Conservation (phyloP, 2,113 vertebrate genomes). For the Pontoporia blainvillei region DNA sequence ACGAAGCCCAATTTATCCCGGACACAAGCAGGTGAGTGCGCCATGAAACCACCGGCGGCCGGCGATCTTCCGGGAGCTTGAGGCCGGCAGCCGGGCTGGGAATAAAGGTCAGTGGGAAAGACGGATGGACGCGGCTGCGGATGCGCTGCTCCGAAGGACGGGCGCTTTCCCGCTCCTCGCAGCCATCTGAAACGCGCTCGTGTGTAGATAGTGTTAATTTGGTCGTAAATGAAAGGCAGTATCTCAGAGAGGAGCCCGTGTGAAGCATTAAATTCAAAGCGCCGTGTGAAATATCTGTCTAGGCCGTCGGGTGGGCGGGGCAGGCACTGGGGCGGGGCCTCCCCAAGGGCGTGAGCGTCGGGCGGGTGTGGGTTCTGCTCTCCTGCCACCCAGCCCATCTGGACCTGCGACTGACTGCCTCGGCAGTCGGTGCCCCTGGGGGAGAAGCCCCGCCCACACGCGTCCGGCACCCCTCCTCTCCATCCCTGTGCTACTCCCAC, state of each 20-base stretch:
- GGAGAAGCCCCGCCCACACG: background rate
- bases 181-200: slow-evolving; percentile 78
- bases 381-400: rapidly evolving
- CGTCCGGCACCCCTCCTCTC: rapidly evolving
- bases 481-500: too few relatives aligned
- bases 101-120: slow-evolving; percentile 77
- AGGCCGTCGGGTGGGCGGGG: background rate
- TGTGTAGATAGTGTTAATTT: slow-evolving; percentile 79
- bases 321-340: rapidly evolving
- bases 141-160: slow-evolving; percentile 72
- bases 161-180: slow-evolving; percentile 77
- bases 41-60: slow-evolving; percentile 70
- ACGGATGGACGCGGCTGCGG: slow-evolving; percentile 67
- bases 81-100: slow-evolving; percentile 33
- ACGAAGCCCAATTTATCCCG: slow-evolving; percentile 60
- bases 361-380: rapidly evolving
- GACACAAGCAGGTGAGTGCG: slow-evolving; percentile 74
- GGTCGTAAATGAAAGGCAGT: slow-evolving; percentile 77
- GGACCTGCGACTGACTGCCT: background rate
- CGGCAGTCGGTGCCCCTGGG: rapidly evolving
- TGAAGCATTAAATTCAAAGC: slow-evolving; percentile 74
- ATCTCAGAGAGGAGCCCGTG: slow-evolving; percentile 72
- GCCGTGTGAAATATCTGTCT: slow-evolving; percentile 61
- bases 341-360: rapidly evolving
- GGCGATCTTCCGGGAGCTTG: slow-evolving; percentile 72